Conservation (phyloP, 2,113 vertebrate species). For the Semnornis frantzii region DNA sequence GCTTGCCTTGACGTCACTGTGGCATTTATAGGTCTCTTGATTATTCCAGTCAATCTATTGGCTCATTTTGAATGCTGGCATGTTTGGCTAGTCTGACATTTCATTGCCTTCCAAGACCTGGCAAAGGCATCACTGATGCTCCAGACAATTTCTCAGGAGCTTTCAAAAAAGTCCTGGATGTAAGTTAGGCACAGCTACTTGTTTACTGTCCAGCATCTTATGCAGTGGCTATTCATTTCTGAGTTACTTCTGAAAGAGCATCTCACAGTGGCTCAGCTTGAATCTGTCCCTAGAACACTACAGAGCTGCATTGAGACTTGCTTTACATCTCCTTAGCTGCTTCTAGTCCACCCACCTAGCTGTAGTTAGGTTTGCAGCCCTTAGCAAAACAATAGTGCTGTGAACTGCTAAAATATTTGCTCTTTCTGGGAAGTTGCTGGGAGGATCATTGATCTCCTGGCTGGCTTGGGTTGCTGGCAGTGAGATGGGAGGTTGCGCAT, state of each 20-base stretch:
- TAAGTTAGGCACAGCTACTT: background rate
- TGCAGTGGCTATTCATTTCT: fast-evolving
- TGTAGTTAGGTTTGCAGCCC: background rate
- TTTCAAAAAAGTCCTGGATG: background rate
- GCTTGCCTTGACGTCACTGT: background rate
- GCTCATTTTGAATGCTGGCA: background rate
- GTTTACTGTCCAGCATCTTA: background rate
- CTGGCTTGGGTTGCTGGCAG: background rate
- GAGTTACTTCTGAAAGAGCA: background rate
- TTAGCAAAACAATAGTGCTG: background rate
- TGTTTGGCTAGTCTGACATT: background rate
- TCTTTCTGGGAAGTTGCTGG: background rate
- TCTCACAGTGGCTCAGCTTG: background rate
- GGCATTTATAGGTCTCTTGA: background rate
- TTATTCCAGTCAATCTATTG: background rate
- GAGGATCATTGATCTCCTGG: background rate
- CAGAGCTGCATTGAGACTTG: fast-evolving
- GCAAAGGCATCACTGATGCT: background rate
- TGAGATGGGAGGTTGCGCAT: background rate
- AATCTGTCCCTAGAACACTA: fast-evolving
- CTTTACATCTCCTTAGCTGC: background rate
- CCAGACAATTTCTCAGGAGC: background rate
- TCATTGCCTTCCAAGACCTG: background rate
- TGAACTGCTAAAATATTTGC: background rate
- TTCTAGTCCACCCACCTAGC: background rate